phyloP scores from a whole-genome alignment of 1,140 invertebrate genomes.

The Pachypsylla venusta region DNA sequence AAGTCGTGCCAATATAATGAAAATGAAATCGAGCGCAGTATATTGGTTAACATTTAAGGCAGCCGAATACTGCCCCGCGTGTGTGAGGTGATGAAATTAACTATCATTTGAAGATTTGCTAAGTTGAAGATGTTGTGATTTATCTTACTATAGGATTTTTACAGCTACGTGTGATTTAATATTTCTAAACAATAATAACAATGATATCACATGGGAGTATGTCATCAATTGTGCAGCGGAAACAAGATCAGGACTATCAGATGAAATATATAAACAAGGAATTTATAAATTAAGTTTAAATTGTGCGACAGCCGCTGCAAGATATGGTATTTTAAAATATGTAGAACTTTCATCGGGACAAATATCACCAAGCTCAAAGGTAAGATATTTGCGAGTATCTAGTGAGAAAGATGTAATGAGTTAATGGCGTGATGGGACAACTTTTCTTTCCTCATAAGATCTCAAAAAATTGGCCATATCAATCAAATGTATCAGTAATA shows the following conservation, averaged over 20 bases:
- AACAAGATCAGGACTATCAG: slow-evolving; percentile 71
- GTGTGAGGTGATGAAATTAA: too few species aligned
- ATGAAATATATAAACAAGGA: slow-evolving; percentile 78
- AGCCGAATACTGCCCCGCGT: too few species aligned
- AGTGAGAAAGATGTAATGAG: too few species aligned
- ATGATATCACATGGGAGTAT: slow-evolving; percentile 39
- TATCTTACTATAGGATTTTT: slow-evolving; percentile 1
- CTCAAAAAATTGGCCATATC: too few species aligned
- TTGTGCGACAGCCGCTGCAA: slow-evolving; percentile 61
- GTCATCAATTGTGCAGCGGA: slow-evolving; percentile 82
- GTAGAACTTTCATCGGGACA: slow-evolving; percentile 75
- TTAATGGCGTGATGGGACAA: too few species aligned
- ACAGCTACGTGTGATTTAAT: slow-evolving; percentile 4
- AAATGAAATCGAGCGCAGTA: too few species aligned
- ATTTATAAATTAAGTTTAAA: slow-evolving; percentile 68
- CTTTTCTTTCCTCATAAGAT: too few species aligned
- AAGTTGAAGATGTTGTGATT: too few species aligned
- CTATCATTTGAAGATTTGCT: too few species aligned
- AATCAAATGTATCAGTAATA: too few species aligned
- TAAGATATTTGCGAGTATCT: slow-evolving; percentile 25
- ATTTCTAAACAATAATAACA: slow-evolving; percentile 7
- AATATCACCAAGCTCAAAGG: slow-evolving; percentile 64
- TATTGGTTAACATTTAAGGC: too few species aligned
- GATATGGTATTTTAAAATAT: slow-evolving; percentile 48
- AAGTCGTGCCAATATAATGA: too few species aligned